Percentiles rank a stretch among this genome's conserved stretches.
Conservation (phyloP, 2,888 invertebrate species). For the Melinaea marsaeus region DNA sequence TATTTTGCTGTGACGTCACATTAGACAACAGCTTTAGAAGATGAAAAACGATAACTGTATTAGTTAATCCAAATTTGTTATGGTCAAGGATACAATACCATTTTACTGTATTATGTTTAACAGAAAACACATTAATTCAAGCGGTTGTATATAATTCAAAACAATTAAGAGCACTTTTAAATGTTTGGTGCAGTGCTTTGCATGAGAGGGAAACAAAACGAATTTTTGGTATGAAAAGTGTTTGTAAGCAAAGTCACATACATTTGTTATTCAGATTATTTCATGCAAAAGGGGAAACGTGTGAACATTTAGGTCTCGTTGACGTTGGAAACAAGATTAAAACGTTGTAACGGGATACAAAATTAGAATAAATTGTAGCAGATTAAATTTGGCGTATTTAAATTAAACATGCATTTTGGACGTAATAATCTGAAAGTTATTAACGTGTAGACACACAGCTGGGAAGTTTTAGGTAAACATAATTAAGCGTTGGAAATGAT, state of each 20-base stretch:
- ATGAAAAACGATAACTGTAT: neutral
- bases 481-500: constrained; percentile 14
- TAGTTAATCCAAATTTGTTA: too few relatives aligned
- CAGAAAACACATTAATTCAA: constrained; percentile 1
- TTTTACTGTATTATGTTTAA: neutral
- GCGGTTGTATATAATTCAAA: neutral
- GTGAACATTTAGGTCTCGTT: constrained; percentile 26
- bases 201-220: constrained; percentile 21
- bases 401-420: constrained; percentile 26
- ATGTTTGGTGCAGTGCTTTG: constrained; percentile 23
- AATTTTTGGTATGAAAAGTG: constrained; percentile 22
- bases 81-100: neutral
- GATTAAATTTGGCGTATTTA: constrained; percentile 14
- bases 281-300: constrained; percentile 28
- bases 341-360: constrained; percentile 20
- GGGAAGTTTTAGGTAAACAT: constrained; percentile 5
- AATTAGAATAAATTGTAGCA: constrained; percentile 15
- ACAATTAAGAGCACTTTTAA: neutral
- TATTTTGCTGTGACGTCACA: neutral
- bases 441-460: neutral
- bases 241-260: constrained; percentile 21
- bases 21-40: neutral
- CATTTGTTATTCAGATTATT: constrained; percentile 28
- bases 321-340: constrained; percentile 12
- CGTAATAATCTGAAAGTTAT: constrained; percentile 10